These are phyloP conservation scores for Enteromius argenteus DNA, from an alignment of 2,797 vertebrate genomes.

Conservation along the genomic window DNA sequence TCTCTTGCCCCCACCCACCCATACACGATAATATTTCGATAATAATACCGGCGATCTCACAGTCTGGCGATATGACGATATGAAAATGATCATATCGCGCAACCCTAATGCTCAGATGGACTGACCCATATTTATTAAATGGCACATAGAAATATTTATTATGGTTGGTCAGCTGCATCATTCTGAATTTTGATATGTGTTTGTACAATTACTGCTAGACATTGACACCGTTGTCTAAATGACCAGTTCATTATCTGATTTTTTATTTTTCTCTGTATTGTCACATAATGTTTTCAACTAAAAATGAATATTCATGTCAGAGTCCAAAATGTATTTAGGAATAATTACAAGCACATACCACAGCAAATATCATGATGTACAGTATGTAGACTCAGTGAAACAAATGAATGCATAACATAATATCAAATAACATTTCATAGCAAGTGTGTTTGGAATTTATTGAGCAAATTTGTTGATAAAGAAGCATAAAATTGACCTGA, in stretches of 20 bases:
- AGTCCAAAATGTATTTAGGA: background rate
- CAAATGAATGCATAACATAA: constrained; percentile 1
- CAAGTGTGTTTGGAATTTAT: background rate
- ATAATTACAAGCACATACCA: background rate
- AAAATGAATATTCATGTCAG: background rate
- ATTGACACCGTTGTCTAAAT: background rate
- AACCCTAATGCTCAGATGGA: background rate
- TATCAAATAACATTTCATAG: constrained; percentile 7
- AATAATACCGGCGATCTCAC: too few relatives aligned
- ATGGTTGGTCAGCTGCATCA: background rate
- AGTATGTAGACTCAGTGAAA: background rate
- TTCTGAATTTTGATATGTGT: background rate
- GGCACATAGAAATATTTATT: background rate
- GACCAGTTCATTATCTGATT: background rate
- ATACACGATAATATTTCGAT: too few relatives aligned
- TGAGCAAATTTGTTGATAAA: background rate
- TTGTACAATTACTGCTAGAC: background rate
- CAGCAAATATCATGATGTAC: background rate
- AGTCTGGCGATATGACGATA: too few relatives aligned
- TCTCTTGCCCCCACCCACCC: too few relatives aligned
- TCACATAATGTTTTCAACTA: background rate
- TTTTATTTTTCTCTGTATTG: background rate
- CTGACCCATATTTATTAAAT: background rate
- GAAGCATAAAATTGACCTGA: background rate
- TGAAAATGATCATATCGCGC: too few relatives aligned